Percentiles rank a stretch among this genome's conserved stretches.
These are phyloP conservation scores for Melanerpes aurifrons DNA, from an alignment of 2,113 vertebrate species.

Conservation along the genomic window DNA sequence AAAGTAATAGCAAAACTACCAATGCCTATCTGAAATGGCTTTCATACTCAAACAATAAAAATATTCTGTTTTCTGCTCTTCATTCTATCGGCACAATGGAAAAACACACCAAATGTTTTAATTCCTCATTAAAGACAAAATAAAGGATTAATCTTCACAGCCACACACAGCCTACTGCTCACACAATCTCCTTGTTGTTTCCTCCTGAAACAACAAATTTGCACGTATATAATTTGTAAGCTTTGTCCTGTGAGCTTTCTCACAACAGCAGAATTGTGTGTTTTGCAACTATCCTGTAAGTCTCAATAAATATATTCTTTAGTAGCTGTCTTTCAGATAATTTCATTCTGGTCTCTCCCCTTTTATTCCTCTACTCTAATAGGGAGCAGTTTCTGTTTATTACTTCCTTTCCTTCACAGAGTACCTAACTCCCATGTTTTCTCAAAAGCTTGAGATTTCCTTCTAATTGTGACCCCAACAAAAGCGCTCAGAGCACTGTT, in stretches of 20 bases:
- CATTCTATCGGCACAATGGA: not conserved
- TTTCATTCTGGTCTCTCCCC: conserved; percentile 2
- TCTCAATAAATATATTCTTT: not conserved
- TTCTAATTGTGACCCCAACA: conserved; percentile 65
- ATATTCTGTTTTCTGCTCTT: not conserved
- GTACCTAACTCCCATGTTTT: conserved; percentile 29
- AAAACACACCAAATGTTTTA: not conserved
- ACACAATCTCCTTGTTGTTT: conserved; percentile 12
- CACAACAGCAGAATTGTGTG: not conserved
- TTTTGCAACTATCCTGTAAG: not conserved
- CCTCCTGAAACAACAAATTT: not conserved
- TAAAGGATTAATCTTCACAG: conserved; percentile 24
- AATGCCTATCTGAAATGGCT: not conserved
- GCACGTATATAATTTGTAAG: not conserved
- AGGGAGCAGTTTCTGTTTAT: conserved; percentile 55
- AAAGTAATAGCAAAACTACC: not conserved
- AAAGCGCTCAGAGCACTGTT: conserved; percentile 31
- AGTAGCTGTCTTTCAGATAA: conserved; percentile 26
- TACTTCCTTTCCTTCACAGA: conserved; percentile 55
- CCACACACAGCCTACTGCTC: not conserved
- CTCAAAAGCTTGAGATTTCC: conserved; percentile 61
- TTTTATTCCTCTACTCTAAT: conserved; percentile 35
- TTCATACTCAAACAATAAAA: not conserved
- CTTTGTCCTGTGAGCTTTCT: not conserved
- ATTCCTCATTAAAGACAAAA: conserved; percentile 23